Evolutionary conservation across 1,140 invertebrate genomes (phyloP).

Genomic region (Mamestra configurata): DNA sequence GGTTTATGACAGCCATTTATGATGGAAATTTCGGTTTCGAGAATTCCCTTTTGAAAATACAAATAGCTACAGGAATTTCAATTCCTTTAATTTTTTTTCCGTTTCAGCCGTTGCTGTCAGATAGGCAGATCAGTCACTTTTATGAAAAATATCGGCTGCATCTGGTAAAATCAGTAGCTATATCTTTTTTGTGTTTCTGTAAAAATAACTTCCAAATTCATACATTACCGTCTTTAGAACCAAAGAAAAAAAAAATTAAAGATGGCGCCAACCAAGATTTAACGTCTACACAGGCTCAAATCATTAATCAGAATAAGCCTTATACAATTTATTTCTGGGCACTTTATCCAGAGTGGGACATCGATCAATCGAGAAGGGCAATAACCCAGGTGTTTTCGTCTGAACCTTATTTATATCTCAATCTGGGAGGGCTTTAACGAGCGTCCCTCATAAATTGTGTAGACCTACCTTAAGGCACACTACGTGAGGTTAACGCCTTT

Average conservation of each 20-base stretch:
- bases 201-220: no score
- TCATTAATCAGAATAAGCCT: constrained; percentile 36
- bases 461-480: constrained; percentile 7
- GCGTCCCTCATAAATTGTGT: constrained; percentile 40
- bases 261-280: constrained; percentile 7
- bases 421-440: constrained; percentile 35
- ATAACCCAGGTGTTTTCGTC: constrained; percentile 41
- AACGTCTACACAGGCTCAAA: not conserved
- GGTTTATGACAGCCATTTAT: no score
- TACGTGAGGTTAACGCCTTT: not conserved
- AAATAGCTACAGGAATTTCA: no score
- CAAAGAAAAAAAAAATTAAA: constrained; percentile 1
- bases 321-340: constrained; percentile 41
- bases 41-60: no score
- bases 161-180: no score
- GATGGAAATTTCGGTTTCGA: no score
- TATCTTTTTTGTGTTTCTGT: no score
- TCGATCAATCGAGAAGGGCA: constrained; percentile 38
- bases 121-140: no score
- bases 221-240: no score
- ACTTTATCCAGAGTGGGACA: constrained; percentile 26
- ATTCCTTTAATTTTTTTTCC: no score
- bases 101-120: no score
- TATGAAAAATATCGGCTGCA: no score
- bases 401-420: constrained; percentile 46